These are phyloP conservation scores for Eidolon helvum DNA, from an alignment of 2,113 vertebrate genomes.

Conservation along the genomic window DNA sequence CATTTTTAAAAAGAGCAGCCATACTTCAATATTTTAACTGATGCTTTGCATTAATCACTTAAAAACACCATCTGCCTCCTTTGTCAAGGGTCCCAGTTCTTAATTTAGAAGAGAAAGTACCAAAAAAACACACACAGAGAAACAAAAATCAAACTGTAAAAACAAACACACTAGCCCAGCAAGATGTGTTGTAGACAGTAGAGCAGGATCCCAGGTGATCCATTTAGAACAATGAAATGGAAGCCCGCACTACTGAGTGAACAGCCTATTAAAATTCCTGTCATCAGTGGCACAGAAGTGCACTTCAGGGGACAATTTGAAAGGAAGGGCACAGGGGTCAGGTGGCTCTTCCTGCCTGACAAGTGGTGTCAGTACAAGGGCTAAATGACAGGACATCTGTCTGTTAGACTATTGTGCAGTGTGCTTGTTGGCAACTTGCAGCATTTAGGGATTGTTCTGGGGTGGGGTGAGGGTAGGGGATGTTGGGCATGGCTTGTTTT, in stretches of 20 bases:
- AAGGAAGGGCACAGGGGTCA: neutral
- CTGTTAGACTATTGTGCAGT: neutral
- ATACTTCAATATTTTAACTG: conserved; percentile 49
- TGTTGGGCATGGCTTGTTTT: neutral
- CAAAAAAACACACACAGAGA: neutral
- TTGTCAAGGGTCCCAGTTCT: conserved; percentile 29
- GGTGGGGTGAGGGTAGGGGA: fast-evolving
- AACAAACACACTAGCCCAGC: neutral
- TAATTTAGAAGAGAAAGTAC: conserved; percentile 33
- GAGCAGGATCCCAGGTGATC: neutral
- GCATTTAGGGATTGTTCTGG: neutral
- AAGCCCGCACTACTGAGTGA: neutral
- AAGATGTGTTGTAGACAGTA: neutral
- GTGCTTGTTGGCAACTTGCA: neutral
- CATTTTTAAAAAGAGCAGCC: conserved; percentile 42
- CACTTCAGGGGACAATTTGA: neutral
- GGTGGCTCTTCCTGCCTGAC: neutral
- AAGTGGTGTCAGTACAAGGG: neutral
- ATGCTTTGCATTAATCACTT: conserved; percentile 58
- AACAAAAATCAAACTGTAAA: conserved; percentile 35
- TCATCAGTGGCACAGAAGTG: neutral
- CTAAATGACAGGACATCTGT: neutral
- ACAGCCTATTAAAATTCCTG: neutral
- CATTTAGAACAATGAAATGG: conserved; percentile 12
- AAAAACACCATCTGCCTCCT: conserved; percentile 64